Conservation (phyloP, 2,113 vertebrate species). For the Oplegnathus fasciatus region DNA sequence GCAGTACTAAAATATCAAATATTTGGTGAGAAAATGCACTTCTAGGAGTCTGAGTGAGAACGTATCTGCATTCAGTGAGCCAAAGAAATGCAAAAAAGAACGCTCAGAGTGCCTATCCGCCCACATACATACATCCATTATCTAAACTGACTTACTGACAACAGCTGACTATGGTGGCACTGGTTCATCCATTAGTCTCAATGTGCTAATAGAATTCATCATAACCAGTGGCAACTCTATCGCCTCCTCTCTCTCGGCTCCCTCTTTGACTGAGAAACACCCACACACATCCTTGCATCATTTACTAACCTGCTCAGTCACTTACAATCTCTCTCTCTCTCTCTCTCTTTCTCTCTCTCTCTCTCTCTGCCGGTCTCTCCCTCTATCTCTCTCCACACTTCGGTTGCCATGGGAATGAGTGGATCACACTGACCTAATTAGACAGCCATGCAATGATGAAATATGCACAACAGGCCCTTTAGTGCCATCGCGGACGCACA, state of each 20-base stretch:
- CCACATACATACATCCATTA: slow-evolving; percentile 29
- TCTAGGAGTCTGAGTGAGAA: background rate
- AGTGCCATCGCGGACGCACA: slow-evolving; percentile 41
- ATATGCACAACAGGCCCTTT: slow-evolving; percentile 75
- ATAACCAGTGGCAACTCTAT: slow-evolving; percentile 56
- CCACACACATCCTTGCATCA: slow-evolving; percentile 60
- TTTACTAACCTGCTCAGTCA: slow-evolving; percentile 64
- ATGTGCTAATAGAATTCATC: slow-evolving; percentile 56
- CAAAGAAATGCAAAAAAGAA: slow-evolving; percentile 11
- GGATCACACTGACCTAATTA: slow-evolving; percentile 83
- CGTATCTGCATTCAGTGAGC: background rate
- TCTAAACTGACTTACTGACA: slow-evolving; percentile 44
- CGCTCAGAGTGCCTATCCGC: background rate
- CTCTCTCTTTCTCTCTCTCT: slow-evolving; percentile 21
- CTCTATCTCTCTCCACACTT: slow-evolving; percentile 46
- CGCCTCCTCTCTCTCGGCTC: slow-evolving; percentile 23
- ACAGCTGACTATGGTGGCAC: slow-evolving; percentile 17
- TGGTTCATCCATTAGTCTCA: slow-evolving; percentile 42
- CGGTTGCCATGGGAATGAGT: slow-evolving; percentile 80
- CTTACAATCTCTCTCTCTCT: slow-evolving; percentile 37
- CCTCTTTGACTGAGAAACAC: slow-evolving; percentile 49
- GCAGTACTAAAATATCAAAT: background rate
- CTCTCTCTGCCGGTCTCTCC: background rate
- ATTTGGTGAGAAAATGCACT: background rate
- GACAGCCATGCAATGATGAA: slow-evolving; percentile 77